A percentile compares a stretch with the other conserved stretches of the same genome.
Conservation (phyloP, 2,113 vertebrate genomes). For the Nothobranchius furzeri region DNA sequence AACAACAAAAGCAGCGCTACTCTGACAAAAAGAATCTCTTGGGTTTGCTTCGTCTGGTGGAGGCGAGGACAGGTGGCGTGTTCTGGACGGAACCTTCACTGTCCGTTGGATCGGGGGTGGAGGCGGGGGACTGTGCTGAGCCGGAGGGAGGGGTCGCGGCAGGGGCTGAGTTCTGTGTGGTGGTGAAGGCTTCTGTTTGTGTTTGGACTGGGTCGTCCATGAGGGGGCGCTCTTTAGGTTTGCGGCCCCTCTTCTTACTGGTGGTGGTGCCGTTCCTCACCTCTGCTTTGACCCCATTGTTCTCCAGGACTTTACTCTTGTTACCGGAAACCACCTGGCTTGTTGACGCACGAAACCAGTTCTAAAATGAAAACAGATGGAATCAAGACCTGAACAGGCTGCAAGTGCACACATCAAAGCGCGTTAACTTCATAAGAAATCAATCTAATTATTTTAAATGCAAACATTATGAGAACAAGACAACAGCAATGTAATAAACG, state of each 20-base stretch:
- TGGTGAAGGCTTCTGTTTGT: slow-evolving; percentile 66
- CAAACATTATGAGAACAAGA: not conserved
- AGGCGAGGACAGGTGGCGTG: slow-evolving; percentile 58
- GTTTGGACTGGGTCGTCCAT: slow-evolving; percentile 53
- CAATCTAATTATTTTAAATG: not conserved
- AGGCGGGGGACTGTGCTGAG: slow-evolving; percentile 47
- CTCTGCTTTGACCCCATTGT: slow-evolving; percentile 76
- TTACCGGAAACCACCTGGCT: slow-evolving; percentile 80
- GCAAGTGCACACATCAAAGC: not conserved
- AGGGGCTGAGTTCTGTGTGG: slow-evolving; percentile 51
- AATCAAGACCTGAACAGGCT: not conserved
- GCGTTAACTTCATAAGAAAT: not conserved
- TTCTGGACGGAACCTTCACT: slow-evolving; percentile 55
- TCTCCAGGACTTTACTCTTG: slow-evolving; percentile 78
- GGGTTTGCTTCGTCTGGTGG: slow-evolving; percentile 71
- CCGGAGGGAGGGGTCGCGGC: slow-evolving; percentile 32
- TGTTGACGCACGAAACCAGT: slow-evolving; percentile 94
- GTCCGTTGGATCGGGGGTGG: slow-evolving; percentile 53
- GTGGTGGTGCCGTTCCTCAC: slow-evolving; percentile 78
- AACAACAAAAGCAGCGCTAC: slow-evolving; percentile 63
- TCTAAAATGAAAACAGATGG: slow-evolving; percentile 73
- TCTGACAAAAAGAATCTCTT: slow-evolving; percentile 59
- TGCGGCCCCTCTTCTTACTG: slow-evolving; percentile 91
- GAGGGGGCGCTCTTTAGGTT: slow-evolving; percentile 86
- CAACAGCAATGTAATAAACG: not conserved